Conservation (phyloP, 2,888 invertebrate genomes). For the Catotricha subobsoleta region DNA sequence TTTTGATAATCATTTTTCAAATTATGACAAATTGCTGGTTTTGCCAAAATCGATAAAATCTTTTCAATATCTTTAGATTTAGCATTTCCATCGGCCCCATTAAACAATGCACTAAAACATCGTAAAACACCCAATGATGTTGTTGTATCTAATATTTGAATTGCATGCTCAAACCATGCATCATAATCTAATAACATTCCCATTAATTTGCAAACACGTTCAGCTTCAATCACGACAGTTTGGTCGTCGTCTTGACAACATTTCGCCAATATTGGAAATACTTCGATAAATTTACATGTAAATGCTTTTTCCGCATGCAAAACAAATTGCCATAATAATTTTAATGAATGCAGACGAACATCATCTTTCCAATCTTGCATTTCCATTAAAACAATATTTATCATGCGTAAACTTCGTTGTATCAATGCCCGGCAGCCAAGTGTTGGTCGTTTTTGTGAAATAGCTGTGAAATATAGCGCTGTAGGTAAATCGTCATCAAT, state of each 20-base stretch:
- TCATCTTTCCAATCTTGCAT: conserved; percentile 28
- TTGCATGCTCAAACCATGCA: conserved; percentile 24
- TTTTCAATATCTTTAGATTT: conserved; percentile 17
- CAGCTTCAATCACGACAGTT: conserved; percentile 19
- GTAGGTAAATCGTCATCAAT: conserved; percentile 31
- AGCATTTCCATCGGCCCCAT: not conserved
- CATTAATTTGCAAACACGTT: conserved; percentile 24
- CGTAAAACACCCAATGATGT: conserved; percentile 21
- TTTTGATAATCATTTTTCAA: conserved; percentile 13
- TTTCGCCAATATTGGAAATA: conserved; percentile 22
- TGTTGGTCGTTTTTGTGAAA: conserved; percentile 42
- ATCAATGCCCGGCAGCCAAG: conserved; percentile 70
- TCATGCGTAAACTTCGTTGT: conserved; percentile 38
- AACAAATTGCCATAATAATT: conserved; percentile 25
- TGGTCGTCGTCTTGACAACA: conserved; percentile 21
- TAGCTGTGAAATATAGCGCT: conserved; percentile 22
- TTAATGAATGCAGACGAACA: conserved; percentile 25
- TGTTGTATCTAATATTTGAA: conserved; percentile 20
- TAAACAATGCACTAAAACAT: conserved; percentile 16
- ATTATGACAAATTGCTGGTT: conserved; percentile 21
- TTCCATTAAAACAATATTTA: conserved; percentile 23
- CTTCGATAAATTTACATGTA: conserved; percentile 26
- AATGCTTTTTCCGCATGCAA: conserved; percentile 25
- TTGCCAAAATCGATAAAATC: conserved; percentile 17
- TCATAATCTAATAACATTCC: conserved; percentile 22